Percentiles rank a stretch among this genome's conserved stretches.
phyloP scores from a whole-genome alignment of 1,140 invertebrate genomes.

The Trachymyrmex cornetzi region DNA sequence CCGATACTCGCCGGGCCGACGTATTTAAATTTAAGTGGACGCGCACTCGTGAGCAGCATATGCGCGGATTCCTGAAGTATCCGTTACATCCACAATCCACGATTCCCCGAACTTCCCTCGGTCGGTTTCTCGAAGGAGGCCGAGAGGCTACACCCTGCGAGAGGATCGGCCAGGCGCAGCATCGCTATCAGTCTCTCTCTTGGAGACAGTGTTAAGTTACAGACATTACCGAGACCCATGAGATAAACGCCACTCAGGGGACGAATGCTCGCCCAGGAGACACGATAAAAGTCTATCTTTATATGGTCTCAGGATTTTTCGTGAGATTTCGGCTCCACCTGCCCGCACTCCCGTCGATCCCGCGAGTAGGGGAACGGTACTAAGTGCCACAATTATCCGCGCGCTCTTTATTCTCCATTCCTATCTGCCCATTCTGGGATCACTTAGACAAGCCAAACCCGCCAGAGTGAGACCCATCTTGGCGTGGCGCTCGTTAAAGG shows the following conservation, averaged over 20 bases:
- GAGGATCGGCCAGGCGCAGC: slow-evolving; percentile 13
- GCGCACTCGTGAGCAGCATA: slow-evolving; percentile 73
- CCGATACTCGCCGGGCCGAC: slow-evolving; percentile 60
- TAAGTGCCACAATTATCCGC: slow-evolving; percentile 71
- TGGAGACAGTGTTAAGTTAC: slow-evolving; percentile 79
- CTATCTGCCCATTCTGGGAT: slow-evolving; percentile 42
- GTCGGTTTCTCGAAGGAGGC: background rate
- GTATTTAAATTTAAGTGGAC: slow-evolving; percentile 74
- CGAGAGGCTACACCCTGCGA: background rate
- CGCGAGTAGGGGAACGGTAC: slow-evolving; percentile 57
- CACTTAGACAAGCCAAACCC: slow-evolving; percentile 36
- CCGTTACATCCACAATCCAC: slow-evolving; percentile 65
- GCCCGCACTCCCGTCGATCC: slow-evolving; percentile 61
- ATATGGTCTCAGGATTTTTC: slow-evolving; percentile 36
- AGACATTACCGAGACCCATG: slow-evolving; percentile 73
- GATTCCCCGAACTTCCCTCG: slow-evolving; percentile 35
- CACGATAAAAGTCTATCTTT: slow-evolving; percentile 76
- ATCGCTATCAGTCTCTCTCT: slow-evolving; percentile 77
- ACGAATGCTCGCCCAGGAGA: slow-evolving; percentile 78
- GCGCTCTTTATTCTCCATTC: slow-evolving; percentile 56
- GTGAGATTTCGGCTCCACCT: slow-evolving; percentile 67
- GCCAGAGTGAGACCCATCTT: slow-evolving; percentile 17
- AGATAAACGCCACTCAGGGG: slow-evolving; percentile 79
- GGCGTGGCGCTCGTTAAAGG: slow-evolving; percentile 38
- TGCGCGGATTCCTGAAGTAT: slow-evolving; percentile 64